Evolutionary conservation across 2,888 invertebrate species (phyloP).

Genomic region (Cephus runcator): DNA sequence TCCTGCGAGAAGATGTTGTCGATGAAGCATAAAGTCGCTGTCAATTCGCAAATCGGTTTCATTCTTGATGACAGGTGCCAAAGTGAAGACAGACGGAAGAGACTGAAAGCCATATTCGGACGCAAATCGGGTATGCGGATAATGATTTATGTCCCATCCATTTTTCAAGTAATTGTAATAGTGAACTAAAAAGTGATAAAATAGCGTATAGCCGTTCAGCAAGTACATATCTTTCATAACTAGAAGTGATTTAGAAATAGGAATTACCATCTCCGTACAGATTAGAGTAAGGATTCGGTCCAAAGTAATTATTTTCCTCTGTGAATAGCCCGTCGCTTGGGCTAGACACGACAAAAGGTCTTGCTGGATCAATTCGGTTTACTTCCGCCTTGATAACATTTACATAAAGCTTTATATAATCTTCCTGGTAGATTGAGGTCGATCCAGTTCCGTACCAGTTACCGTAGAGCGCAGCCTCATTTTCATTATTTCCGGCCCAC

Average conservation of each 20-base stretch:
- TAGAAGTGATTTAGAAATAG: background rate
- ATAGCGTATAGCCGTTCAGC: background rate
- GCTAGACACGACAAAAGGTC: constrained; percentile 86
- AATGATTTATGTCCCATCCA: constrained; percentile 82
- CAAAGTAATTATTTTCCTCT: constrained; percentile 80
- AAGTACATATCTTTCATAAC: background rate
- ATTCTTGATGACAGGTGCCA: constrained; percentile 71
- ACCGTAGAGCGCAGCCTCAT: constrained; percentile 86
- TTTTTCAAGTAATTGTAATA: constrained; percentile 88
- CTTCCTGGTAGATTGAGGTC: constrained; percentile 72
- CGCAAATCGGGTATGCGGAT: constrained; percentile 85
- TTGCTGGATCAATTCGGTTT: constrained; percentile 70
- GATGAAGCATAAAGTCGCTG: constrained; percentile 76
- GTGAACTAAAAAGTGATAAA: constrained; percentile 73
- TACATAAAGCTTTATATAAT: constrained; percentile 87
- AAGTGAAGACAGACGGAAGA: constrained; percentile 78
- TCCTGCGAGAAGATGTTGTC: constrained; percentile 89
- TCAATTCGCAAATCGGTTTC: constrained; percentile 67
- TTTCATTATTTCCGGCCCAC: constrained; percentile 98
- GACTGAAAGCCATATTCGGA: constrained; percentile 98
- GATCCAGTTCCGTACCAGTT: constrained; percentile 77
- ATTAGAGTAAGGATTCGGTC: constrained; percentile 80
- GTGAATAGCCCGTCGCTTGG: constrained; percentile 88
- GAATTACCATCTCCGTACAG: constrained; percentile 85
- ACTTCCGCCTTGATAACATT: constrained; percentile 78